Evolutionary conservation across 2,797 vertebrate genomes (phyloP).

Genomic region (Sebastes baramenuke): DNA sequence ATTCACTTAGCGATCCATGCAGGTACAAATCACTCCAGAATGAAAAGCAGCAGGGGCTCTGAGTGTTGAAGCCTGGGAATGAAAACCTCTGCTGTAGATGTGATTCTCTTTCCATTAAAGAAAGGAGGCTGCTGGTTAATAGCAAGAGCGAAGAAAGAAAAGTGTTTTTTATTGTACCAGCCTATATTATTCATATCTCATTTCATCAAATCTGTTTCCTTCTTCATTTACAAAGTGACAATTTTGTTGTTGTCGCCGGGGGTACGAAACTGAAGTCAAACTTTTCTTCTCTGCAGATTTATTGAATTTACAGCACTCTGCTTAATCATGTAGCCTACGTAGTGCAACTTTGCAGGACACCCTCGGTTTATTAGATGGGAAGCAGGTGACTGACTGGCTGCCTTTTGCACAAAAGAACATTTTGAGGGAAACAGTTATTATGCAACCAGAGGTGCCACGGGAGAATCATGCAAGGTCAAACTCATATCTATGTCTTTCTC

Average conservation of each 20-base stretch:
- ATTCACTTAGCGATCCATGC: slow-evolving; percentile 1
- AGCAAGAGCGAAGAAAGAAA: not conserved
- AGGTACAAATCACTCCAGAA: slow-evolving; percentile 21
- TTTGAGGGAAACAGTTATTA: slow-evolving; percentile 37
- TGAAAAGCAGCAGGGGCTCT: slow-evolving; percentile 15
- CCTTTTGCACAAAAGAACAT: slow-evolving; percentile 21
- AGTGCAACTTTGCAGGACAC: not conserved
- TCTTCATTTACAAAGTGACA: not conserved
- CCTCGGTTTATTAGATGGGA: not conserved
- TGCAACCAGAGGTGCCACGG: slow-evolving; percentile 25
- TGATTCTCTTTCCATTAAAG: slow-evolving; percentile 38
- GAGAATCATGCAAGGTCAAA: slow-evolving; percentile 24
- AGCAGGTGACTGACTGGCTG: slow-evolving; percentile 2
- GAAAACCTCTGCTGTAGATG: slow-evolving; percentile 11
- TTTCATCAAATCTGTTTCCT: not conserved
- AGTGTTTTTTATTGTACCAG: not conserved
- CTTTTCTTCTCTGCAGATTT: not conserved
- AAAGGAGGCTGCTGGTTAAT: slow-evolving; percentile 5
- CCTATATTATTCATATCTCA: not conserved
- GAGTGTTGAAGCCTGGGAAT: not conserved
- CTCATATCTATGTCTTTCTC: not conserved
- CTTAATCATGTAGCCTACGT: not conserved
- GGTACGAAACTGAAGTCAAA: not conserved
- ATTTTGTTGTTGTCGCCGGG: not conserved
- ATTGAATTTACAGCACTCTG: not conserved